Base-by-base conservation (phyloP, 2,113 vertebrate genomes). In the Ovis canadensis region DNA sequence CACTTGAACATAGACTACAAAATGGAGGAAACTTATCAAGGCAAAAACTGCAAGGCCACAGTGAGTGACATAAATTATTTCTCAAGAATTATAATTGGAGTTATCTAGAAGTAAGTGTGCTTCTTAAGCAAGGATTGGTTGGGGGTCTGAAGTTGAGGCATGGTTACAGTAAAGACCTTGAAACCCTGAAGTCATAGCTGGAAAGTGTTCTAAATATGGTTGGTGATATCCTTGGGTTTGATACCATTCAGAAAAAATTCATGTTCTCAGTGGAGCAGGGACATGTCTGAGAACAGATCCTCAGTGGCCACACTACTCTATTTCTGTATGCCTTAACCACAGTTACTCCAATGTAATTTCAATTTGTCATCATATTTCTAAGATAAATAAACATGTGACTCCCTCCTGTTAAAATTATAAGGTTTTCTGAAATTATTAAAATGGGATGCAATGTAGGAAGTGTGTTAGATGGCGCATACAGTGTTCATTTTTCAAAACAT, bases 231-330 rank as follows among this genome's bases (percentile, higher is more conserved):
- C 71, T 43, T 25, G 36, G 36, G 71, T 54, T n/a, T 52, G 80
- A 54, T 52, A n/a, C 31, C 19, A 50, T n/a, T 52, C 80, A 13
- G 31, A 82, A 50, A n/a, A 82, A 52, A 82, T 82, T n/a, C 48
- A n/a, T 12, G 80, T 82, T 82, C 11, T 45, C 31, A n/a, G 48
- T 82, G 48, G 31, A 15, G 8, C 31, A 54, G 31, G 31, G 31
- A 21, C 48, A 13, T 82, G 31, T 14, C 80, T 54, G 48, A n/a
- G 48, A 82, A 52, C 19, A n/a, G 11, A 82, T 82, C 17, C 80
- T 52, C 48, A n/a, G 11, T 82, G 31, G 31, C 0, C 0, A 0
- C 19, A 2, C 31, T 33, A 13, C 48, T n/a, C 31, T 19, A n/a
- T 82, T 54, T 54, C 50, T 82, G 80, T 82, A 54, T n/a, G 31